These are phyloP conservation scores for Petrosia ficiformis DNA, from an alignment of 37 sponge, comb jelly and placozoan species.

Conservation along the genomic window DNA sequence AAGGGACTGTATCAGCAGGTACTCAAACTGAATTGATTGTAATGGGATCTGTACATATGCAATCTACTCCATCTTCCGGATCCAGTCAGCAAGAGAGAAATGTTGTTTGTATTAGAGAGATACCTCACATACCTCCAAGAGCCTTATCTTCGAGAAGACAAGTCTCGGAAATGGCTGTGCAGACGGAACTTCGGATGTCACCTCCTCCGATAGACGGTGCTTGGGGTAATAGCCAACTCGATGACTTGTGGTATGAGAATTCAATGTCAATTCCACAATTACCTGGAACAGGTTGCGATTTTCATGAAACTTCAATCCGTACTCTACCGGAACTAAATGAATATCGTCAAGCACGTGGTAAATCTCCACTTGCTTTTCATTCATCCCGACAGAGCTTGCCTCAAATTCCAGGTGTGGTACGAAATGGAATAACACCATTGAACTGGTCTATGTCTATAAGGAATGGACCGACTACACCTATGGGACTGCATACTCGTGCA, in stretches of 20 bases:
- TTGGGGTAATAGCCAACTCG: neutral
- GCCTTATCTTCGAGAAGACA: neutral
- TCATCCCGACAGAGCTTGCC: neutral
- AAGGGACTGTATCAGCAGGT: neutral
- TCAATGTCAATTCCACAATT: slow-evolving; percentile 5
- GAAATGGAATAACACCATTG: neutral
- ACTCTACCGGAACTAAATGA: neutral
- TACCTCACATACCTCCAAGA: neutral
- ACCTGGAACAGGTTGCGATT: neutral
- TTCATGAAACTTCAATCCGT: neutral
- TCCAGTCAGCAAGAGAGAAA: neutral
- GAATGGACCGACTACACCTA: neutral
- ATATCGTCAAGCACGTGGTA: neutral
- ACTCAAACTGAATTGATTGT: slow-evolving; percentile 10
- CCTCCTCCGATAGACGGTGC: neutral
- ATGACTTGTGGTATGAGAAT: slow-evolving; percentile 6
- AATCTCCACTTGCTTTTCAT: neutral
- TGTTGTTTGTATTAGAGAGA: neutral
- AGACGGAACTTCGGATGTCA: neutral
- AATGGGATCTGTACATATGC: neutral
- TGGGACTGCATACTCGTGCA: neutral
- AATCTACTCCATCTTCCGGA: neutral
- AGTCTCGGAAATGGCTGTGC: neutral
- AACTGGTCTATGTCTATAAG: neutral
- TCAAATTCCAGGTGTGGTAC: neutral